Evolutionary conservation across 1,140 invertebrate genomes (phyloP).

Genomic region (Telenomus remus): DNA sequence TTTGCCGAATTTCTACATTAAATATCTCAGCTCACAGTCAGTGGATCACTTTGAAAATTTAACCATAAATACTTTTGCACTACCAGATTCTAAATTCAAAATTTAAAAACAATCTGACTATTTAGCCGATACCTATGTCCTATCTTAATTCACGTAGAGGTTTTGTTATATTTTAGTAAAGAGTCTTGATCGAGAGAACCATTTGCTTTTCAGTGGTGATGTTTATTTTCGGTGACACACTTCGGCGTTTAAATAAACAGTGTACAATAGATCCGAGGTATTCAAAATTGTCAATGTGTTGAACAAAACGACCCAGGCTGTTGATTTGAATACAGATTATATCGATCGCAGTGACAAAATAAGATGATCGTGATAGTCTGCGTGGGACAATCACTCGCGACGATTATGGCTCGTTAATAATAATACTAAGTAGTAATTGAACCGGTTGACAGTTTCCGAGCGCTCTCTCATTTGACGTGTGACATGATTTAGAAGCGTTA

Average conservation of each 20-base stretch:
- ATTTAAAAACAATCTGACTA: background rate
- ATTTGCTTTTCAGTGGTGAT: no score
- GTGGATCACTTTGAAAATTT: no score
- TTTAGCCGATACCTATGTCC: no score
- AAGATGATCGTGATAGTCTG: constrained; percentile 52
- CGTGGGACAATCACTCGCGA: constrained; percentile 60
- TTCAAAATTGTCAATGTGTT: background rate
- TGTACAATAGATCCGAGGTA: constrained; percentile 6
- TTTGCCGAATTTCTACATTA: no score
- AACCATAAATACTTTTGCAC: no score
- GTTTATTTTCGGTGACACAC: constrained; percentile 15
- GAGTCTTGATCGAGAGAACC: no score
- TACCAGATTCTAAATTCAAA: no score
- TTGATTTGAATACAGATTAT: constrained; percentile 45
- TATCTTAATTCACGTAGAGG: no score
- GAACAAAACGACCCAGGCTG: background rate
- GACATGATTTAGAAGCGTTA: constrained; percentile 74
- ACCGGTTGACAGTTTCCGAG: constrained; percentile 70
- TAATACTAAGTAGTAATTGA: constrained; percentile 72
- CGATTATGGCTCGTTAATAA: constrained; percentile 59
- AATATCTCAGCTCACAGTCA: no score
- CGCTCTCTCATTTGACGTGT: constrained; percentile 72
- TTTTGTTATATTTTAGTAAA: no score
- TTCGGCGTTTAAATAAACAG: constrained; percentile 14
- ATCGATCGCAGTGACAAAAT: constrained; percentile 47